A percentile compares a stretch with the other conserved stretches of the same genome.
Conservation (phyloP, 1,140 invertebrate species). For the Apocrypta bakeri region DNA sequence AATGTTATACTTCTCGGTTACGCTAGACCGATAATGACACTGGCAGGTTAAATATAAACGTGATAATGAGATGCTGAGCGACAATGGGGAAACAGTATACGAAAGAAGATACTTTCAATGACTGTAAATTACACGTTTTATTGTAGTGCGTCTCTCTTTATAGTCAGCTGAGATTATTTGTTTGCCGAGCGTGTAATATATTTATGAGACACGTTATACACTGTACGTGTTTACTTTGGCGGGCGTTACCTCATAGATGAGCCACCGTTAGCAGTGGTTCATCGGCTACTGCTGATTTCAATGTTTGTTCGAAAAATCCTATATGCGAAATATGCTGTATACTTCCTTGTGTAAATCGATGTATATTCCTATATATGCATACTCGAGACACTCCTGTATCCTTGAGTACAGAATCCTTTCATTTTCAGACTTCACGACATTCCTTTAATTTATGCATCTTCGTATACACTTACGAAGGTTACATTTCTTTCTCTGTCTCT, state of each 20-base stretch:
- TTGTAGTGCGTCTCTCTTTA: neutral
- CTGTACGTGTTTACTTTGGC: too few species aligned
- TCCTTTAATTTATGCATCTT: neutral
- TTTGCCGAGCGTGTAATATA: neutral
- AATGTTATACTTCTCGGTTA: neutral
- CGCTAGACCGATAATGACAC: neutral
- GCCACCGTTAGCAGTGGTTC: too few species aligned
- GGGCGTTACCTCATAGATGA: too few species aligned
- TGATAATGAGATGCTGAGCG: neutral
- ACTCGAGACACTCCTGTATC: neutral
- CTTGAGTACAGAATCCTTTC: neutral
- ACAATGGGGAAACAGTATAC: neutral
- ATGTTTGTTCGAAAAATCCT: too few species aligned
- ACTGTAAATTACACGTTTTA: conserved; percentile 42
- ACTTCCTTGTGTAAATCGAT: neutral
- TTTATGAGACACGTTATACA: neutral
- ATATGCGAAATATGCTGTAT: neutral
- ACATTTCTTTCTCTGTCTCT: neutral
- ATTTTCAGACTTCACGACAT: neutral
- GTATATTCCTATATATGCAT: too few species aligned
- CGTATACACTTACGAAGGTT: neutral
- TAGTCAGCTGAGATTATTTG: neutral
- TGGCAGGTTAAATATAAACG: neutral
- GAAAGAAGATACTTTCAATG: conserved; percentile 37
- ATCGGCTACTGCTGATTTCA: too few species aligned